phyloP scores from a whole-genome alignment of 37 sponge, comb jelly and placozoan genomes.

The Lycopodina hypogea region DNA sequence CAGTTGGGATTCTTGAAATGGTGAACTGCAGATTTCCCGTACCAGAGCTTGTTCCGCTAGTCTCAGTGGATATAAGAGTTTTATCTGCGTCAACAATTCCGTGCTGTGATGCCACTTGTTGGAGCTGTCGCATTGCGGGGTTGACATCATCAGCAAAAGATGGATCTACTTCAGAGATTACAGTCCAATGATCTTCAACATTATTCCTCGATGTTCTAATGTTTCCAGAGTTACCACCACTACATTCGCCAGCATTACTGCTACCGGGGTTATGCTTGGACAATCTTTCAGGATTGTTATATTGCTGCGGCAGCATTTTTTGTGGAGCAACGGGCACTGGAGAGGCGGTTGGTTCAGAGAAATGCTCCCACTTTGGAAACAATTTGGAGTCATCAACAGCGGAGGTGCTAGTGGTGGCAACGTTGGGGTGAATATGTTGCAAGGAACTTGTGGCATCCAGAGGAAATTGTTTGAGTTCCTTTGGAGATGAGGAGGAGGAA shows the following conservation, averaged over 20 bases:
- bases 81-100: background rate
- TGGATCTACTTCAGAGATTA: background rate
- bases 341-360: background rate
- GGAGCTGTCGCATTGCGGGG: background rate
- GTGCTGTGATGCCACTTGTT: background rate
- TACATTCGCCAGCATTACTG: background rate
- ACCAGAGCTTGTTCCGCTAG: no score
- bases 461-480: background rate
- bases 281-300: background rate
- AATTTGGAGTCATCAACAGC: background rate
- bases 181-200: background rate
- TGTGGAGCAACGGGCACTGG: background rate
- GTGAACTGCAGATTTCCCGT: no score
- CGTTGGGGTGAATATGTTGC: background rate
- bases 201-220: background rate
- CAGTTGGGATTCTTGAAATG: no score
- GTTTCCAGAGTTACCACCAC: background rate
- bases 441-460: background rate
- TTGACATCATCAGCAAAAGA: background rate
- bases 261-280: background rate
- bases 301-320: background rate
- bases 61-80: background rate
- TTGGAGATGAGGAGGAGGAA: background rate
- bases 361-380: slow-evolving; percentile 13
- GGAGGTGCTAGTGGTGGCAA: background rate